Evolutionary conservation across 2,113 vertebrate species (phyloP).

Genomic region (rabbit (Oryctolagus cuniculus)): mOryCun1.1 NC_091432.1:124024501-124025000

Average conservation of each 20-base stretch:
- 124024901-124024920: background rate
- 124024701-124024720: background rate
- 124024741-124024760: background rate
- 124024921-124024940: accelerated
- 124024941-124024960: background rate
- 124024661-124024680: background rate
- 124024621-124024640: background rate
- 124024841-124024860: background rate
- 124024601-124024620: background rate
- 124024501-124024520: conserved; percentile 39
- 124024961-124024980: background rate
- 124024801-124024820: background rate
- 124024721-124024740: background rate
- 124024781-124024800: background rate
- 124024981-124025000: background rate
- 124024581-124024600: background rate
- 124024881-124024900: background rate
- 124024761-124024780: background rate
- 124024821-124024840: too few species aligned
- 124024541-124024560: conserved; percentile 2
- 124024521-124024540: conserved; percentile 49
- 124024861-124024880: background rate
- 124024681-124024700: background rate
- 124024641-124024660: background rate
- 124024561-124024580: conserved; percentile 39